Base-by-base conservation (phyloP, 2,113 vertebrate species). In the Ibidorhyncha struthersii region DNA sequence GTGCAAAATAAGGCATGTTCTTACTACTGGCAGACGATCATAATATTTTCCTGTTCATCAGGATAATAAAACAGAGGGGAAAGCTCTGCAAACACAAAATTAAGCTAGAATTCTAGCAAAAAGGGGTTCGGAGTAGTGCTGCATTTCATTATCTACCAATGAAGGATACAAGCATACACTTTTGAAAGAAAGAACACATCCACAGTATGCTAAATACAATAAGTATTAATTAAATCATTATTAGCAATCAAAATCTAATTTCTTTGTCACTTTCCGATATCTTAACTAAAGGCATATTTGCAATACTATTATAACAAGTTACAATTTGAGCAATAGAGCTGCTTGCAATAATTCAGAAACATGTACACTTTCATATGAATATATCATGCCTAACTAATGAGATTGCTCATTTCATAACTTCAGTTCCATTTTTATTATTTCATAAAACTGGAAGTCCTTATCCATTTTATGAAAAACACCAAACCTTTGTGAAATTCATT, bases 401-500 rank as follows among this genome's bases (percentile, higher is more conserved):
- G 99, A 99, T 99, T 99, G 99, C 98, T 99, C 99, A 99, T 99
- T 99, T 99, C 98, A 98, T 99, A 99, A 99, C 99, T 99, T 98
- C 98, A 97, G 97, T 99, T 98, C 98, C 98, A 98, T 99, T 99
- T 99, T 99, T 99, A 99, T 99, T 99, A 99, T 99, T 99, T 99
- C 99, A 99, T 99, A 99, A 99, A 98, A 98, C 98, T 98, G 96
- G 98, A 98, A 98, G 98, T 98, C 98, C 98, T 98, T 98, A 99
- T 99, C 98, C 98, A 98, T 99, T 99, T 99, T 99, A 99, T 99
- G 98, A 99, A 99, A 99, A 99, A 98, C 98, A 99, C 98, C 98
- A 99, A 99, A 99, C 98, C 99, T 99, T 99, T 99, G 99, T 99
- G 99, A 99, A 99, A 99, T 99, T 99, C 99, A 99, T 99, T 99